These are phyloP conservation scores for Sinonovacula constricta DNA, from an alignment of 1,140 invertebrate genomes.

Conservation along the genomic window DNA sequence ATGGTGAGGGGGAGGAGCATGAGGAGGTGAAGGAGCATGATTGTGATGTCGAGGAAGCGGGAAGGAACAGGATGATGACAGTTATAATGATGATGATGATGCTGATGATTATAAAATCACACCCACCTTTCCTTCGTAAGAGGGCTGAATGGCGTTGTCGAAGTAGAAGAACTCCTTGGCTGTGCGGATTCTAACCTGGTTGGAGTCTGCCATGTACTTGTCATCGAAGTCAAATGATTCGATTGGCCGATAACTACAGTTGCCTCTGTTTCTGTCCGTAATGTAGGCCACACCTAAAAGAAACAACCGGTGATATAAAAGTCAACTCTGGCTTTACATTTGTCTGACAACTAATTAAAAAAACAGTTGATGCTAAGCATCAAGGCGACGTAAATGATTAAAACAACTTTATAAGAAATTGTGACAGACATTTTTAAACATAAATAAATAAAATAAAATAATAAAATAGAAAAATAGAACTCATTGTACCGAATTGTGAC, in stretches of 20 bases:
- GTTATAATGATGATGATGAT: too few species aligned
- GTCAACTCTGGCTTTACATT: too few species aligned
- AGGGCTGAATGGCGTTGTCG: slow-evolving; percentile 7
- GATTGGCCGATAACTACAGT: slow-evolving; percentile 22
- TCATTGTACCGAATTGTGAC: too few species aligned
- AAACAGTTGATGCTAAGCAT: too few species aligned
- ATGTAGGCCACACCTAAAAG: slow-evolving; percentile 48
- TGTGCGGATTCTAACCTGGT: slow-evolving; percentile 35
- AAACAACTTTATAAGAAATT: too few species aligned
- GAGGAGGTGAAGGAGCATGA: neutral
- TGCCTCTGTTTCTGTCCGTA: slow-evolving; percentile 20
- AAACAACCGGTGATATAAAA: too few species aligned
- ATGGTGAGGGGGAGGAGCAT: neutral
- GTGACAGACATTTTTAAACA: too few species aligned
- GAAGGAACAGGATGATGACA: neutral
- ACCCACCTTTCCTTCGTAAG: slow-evolving; percentile 42
- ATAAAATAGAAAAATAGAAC: too few species aligned
- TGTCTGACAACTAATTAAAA: too few species aligned
- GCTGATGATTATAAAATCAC: too few species aligned
- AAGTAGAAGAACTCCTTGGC: slow-evolving; percentile 50
- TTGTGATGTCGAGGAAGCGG: neutral
- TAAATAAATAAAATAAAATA: too few species aligned
- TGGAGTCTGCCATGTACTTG: neutral
- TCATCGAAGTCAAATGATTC: slow-evolving; percentile 36
- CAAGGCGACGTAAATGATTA: too few species aligned